phyloP scores from a whole-genome alignment of 2,888 invertebrate species.

The Archips crataeganus region DNA sequence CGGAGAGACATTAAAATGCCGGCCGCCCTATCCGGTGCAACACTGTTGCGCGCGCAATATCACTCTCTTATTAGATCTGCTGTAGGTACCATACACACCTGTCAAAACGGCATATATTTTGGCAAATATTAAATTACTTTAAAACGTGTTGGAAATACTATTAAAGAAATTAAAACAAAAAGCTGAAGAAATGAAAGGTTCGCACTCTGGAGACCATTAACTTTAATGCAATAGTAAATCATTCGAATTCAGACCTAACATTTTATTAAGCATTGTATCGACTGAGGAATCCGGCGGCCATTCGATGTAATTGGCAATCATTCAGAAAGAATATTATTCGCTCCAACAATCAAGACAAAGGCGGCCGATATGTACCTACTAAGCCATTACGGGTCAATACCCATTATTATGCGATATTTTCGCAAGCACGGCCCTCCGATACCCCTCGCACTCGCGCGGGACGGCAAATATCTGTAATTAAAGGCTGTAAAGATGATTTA shows the following conservation, averaged over 20 bases:
- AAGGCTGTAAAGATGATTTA: conserved; percentile 86
- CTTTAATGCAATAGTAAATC: conserved; percentile 79
- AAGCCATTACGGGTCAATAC: conserved; percentile 84
- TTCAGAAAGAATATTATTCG: conserved; percentile 81
- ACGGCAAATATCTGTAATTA: conserved; percentile 86
- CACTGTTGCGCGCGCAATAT: conserved; percentile 71
- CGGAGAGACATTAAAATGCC: conserved; percentile 84
- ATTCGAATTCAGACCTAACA: conserved; percentile 76
- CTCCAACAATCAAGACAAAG: conserved; percentile 84
- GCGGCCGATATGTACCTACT: conserved; percentile 83
- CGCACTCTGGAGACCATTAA: conserved; percentile 58
- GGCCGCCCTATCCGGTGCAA: conserved; percentile 85
- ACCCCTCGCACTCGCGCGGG: conserved; percentile 81
- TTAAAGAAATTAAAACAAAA: not conserved
- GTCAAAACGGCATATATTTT: not conserved
- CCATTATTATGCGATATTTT: conserved; percentile 86
- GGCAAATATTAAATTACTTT: not conserved
- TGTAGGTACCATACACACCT: conserved; percentile 20
- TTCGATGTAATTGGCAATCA: conserved; percentile 85
- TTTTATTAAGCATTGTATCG: conserved; percentile 74
- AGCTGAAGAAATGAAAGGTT: conserved; percentile 43
- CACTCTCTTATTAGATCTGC: conserved; percentile 65
- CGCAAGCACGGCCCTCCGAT: conserved; percentile 83
- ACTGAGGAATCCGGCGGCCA: conserved; percentile 81
- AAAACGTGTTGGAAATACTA: not conserved